Evolutionary conservation across 2,797 vertebrate genomes (phyloP).

Genomic region (Okamejei kenojei): DNA sequence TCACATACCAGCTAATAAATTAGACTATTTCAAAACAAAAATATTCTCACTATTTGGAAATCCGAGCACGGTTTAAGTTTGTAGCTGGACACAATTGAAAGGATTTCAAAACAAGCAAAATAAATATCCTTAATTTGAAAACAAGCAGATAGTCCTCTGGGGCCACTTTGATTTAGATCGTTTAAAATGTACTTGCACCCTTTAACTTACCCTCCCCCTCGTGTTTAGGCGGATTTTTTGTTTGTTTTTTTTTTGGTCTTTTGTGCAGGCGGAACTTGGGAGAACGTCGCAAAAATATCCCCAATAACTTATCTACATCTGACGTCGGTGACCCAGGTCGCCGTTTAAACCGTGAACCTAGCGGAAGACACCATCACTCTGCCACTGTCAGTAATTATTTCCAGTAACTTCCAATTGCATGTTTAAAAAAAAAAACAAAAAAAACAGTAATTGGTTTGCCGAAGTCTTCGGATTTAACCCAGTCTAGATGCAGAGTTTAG

Average conservation of each 20-base stretch:
- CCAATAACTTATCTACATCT: background rate
- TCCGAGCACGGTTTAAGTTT: background rate
- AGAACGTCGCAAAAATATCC: background rate
- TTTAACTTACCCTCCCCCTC: background rate
- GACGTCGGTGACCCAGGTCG: background rate
- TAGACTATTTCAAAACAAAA: background rate
- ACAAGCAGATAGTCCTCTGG: slow-evolving; percentile 21
- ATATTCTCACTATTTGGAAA: too few relatives aligned
- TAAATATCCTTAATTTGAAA: slow-evolving; percentile 19
- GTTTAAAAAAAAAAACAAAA: too few relatives aligned
- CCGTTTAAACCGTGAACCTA: background rate
- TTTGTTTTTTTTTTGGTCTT: background rate
- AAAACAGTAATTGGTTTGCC: background rate
- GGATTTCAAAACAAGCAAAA: background rate
- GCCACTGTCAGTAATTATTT: background rate
- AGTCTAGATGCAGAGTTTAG: background rate
- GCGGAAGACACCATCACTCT: background rate
- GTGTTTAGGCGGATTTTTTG: background rate
- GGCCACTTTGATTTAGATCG: slow-evolving; percentile 3
- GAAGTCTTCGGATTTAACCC: background rate
- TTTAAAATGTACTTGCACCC: background rate
- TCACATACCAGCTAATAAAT: background rate
- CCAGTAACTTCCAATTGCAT: background rate
- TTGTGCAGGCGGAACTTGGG: background rate
- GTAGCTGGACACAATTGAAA: background rate